A percentile compares a stretch with the other conserved stretches of the same genome.
These are phyloP conservation scores for Henicopernis longicauda DNA, from an alignment of 2,113 vertebrate species.

Conservation along the genomic window DNA sequence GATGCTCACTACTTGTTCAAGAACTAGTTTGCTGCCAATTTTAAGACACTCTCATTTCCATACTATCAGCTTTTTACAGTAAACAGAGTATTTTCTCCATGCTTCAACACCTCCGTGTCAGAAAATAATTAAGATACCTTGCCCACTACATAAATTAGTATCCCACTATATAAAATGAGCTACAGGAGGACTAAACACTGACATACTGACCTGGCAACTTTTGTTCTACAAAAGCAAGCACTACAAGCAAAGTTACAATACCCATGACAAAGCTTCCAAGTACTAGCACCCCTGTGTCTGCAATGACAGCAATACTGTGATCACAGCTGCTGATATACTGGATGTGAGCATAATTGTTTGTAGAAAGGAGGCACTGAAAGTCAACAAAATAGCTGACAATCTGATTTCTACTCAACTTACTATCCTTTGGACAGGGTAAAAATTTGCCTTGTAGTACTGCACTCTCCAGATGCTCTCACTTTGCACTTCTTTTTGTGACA, in stretches of 20 bases:
- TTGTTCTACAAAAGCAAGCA: not conserved
- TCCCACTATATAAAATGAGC: not conserved
- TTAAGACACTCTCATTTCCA: not conserved
- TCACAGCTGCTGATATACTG: not conserved
- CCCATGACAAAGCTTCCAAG: not conserved
- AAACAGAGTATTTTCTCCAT: not conserved
- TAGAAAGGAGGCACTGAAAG: not conserved
- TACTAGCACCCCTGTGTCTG: not conserved
- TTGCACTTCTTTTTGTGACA: not conserved
- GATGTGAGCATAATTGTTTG: not conserved
- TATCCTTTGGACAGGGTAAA: not conserved
- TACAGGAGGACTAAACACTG: not conserved
- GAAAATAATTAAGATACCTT: not conserved
- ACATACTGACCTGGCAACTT: not conserved
- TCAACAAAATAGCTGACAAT: not conserved
- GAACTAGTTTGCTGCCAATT: not conserved
- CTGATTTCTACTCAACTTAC: not conserved
- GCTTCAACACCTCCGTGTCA: not conserved
- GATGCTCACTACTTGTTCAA: not conserved
- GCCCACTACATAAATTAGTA: not conserved
- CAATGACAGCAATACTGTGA: not conserved
- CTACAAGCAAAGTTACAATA: not conserved
- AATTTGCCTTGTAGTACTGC: not conserved
- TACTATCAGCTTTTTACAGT: not conserved
- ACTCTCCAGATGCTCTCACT: not conserved